phyloP scores from a whole-genome alignment of 2,113 vertebrate genomes.

The Gasterosteus aculeatus region DNA sequence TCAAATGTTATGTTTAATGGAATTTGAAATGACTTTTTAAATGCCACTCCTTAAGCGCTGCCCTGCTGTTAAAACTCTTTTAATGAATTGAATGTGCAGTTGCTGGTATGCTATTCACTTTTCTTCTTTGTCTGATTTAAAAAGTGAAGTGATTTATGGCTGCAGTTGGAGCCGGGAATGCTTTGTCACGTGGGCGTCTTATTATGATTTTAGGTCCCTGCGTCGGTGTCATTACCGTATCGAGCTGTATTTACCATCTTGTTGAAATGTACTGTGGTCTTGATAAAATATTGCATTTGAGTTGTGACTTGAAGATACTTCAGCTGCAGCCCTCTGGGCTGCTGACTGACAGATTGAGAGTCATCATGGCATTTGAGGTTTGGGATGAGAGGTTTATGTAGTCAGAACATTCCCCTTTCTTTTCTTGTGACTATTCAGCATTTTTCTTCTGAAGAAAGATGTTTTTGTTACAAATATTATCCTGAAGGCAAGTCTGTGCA shows the following conservation, averaged over 20 bases:
- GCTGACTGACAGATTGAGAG: constrained; percentile 45
- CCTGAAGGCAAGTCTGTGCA: constrained; percentile 3
- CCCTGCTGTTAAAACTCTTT: constrained; percentile 68
- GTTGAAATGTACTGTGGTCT: constrained; percentile 8
- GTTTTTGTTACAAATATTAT: constrained; percentile 7
- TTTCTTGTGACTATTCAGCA: constrained; percentile 7
- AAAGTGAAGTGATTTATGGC: constrained; percentile 56
- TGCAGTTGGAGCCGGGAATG: constrained; percentile 48
- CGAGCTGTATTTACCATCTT: constrained; percentile 25
- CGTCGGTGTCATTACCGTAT: constrained; percentile 26
- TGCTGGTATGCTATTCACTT: constrained; percentile 62
- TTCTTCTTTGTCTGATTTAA: constrained; percentile 60
- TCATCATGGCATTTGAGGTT: constrained; percentile 20
- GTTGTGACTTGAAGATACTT: constrained; percentile 29
- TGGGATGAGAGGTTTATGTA: constrained; percentile 58
- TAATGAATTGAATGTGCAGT: constrained; percentile 79
- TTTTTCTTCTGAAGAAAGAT: constrained; percentile 28
- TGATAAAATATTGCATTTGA: constrained; percentile 32
- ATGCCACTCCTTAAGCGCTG: constrained; percentile 61
- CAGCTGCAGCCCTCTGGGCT: constrained; percentile 10
- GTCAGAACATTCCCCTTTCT: constrained; percentile 47
- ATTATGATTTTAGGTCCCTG: constrained; percentile 35
- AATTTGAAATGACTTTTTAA: constrained; percentile 82
- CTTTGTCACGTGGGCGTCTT: constrained; percentile 58
- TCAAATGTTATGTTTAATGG: constrained; percentile 75